Evolutionary conservation across 2,888 invertebrate genomes (phyloP).

Genomic region (Periphyllus acericola): DNA sequence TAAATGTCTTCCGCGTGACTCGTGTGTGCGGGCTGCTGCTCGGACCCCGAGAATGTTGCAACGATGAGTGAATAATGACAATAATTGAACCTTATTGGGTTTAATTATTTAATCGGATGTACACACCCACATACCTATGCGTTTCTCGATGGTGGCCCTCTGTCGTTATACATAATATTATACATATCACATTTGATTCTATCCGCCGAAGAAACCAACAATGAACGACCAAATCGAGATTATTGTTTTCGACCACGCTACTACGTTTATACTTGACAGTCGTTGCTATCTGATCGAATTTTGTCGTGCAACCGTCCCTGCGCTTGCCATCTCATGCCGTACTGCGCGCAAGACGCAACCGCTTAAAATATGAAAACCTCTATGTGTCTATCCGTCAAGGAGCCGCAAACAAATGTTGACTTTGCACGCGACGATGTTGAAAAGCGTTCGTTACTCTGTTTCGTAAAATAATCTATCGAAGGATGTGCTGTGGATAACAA

Average conservation of each 20-base stretch:
- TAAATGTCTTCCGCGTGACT: too few relatives aligned
- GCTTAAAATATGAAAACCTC: too few relatives aligned
- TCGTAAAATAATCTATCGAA: neutral
- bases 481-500: neutral
- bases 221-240: neutral
- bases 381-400: too few relatives aligned
- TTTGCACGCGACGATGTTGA: neutral
- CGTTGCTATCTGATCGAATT: too few relatives aligned
- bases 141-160: neutral
- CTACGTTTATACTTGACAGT: neutral
- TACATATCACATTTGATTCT: neutral
- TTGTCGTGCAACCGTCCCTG: too few relatives aligned
- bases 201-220: neutral
- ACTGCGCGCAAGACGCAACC: too few relatives aligned
- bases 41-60: neutral
- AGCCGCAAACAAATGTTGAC: neutral
- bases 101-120: slow-evolving; percentile 49
- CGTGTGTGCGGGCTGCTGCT: slow-evolving; percentile 23
- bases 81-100: slow-evolving; percentile 52
- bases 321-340: too few relatives aligned
- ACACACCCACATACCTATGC: slow-evolving; percentile 7
- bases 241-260: neutral
- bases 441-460: neutral
- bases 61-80: slow-evolving; percentile 26
- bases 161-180: neutral